phyloP scores from a whole-genome alignment of 2,113 vertebrate species.

The Pao palembangensis region DNA sequence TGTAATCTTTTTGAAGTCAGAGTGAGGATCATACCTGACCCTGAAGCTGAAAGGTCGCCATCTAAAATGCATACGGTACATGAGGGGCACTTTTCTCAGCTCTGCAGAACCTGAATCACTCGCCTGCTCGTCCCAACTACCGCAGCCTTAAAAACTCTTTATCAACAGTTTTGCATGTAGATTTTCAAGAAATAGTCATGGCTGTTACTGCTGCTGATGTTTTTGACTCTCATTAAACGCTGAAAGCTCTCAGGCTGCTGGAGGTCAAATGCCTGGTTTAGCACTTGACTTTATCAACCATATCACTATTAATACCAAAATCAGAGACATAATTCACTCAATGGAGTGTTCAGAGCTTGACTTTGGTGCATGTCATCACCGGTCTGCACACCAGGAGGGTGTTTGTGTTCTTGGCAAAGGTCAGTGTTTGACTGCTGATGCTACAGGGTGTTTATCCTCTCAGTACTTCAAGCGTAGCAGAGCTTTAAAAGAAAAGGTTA shows the following conservation, averaged over 20 bases:
- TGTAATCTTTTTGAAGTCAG: constrained; percentile 1
- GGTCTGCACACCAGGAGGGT: neutral
- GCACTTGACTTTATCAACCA: neutral
- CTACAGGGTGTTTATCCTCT: constrained; percentile 18
- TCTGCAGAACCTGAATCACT: neutral
- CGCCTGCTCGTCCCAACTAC: neutral
- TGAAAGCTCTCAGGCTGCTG: neutral
- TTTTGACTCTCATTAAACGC: constrained; percentile 1
- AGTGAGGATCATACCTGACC: neutral
- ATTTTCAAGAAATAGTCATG: neutral
- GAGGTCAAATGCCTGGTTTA: neutral
- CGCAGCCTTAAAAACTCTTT: constrained; percentile 2
- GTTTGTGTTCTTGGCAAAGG: constrained; percentile 30
- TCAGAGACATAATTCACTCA: neutral
- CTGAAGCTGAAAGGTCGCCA: neutral
- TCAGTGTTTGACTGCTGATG: constrained; percentile 9
- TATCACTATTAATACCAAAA: neutral
- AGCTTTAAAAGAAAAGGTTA: neutral
- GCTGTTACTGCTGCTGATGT: neutral
- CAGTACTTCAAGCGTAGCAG: too few species aligned
- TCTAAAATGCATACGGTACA: neutral
- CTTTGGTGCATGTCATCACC: neutral
- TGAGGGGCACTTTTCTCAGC: neutral
- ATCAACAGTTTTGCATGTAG: constrained; percentile 1
- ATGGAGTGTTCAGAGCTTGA: neutral